Conservation (phyloP, 35 echinoderm and acorn worm species). For the Acanthaster planci region DNA sequence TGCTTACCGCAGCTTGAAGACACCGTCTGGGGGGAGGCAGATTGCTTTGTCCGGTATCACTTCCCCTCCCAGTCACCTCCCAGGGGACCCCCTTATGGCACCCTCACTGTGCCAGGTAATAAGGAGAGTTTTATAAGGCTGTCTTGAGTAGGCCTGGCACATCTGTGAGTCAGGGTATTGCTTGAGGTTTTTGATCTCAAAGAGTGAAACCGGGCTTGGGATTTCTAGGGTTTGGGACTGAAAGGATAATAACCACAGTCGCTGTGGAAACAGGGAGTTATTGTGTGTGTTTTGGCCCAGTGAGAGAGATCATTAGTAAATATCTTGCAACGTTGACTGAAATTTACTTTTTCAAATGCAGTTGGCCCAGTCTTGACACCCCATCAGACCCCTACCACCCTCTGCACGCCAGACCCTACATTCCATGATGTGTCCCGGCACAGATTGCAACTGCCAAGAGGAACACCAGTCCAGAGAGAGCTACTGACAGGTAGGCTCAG, state of each 20-base stretch:
- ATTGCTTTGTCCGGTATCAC: slow-evolving; percentile 98
- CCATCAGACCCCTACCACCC: slow-evolving; percentile 76
- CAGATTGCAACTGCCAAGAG: slow-evolving; percentile 62
- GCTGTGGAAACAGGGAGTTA: not conserved
- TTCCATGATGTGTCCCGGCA: slow-evolving; percentile 95
- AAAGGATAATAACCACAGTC: too few relatives aligned
- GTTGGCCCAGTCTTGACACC: slow-evolving; percentile 59
- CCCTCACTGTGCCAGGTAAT: not conserved
- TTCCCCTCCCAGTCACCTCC: slow-evolving; percentile 74
- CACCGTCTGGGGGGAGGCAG: slow-evolving; percentile 94
- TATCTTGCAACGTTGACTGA: not conserved
- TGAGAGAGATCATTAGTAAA: not conserved
- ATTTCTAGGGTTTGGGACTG: too few relatives aligned
- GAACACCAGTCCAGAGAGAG: slow-evolving; percentile 84
- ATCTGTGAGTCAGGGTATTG: too few relatives aligned
- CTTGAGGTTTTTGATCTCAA: too few relatives aligned
- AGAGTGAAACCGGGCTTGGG: too few relatives aligned
- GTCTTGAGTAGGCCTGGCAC: too few relatives aligned
- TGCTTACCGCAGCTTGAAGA: slow-evolving; percentile 85
- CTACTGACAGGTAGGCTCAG: slow-evolving; percentile 71
- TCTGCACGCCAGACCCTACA: slow-evolving; percentile 67
- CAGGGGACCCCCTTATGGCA: not conserved
- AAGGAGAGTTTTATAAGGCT: not conserved
- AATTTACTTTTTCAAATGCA: slow-evolving; percentile 26
- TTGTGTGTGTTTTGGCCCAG: not conserved